phyloP scores from a whole-genome alignment of 2,797 vertebrate species.

The Scleropages formosus region DNA sequence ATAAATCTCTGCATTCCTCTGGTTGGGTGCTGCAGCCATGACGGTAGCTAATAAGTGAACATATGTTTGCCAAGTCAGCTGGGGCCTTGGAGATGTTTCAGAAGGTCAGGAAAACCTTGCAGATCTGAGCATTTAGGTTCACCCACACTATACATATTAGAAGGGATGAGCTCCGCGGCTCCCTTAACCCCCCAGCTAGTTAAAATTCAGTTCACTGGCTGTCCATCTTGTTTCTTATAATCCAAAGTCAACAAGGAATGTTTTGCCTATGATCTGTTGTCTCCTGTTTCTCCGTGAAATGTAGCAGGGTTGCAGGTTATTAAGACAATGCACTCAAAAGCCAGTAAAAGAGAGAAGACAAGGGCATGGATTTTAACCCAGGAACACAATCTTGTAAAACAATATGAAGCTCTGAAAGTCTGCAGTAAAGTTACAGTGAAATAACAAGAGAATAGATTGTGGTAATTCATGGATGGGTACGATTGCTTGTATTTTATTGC shows the following conservation, averaged over 20 bases:
- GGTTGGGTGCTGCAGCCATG: too few relatives aligned
- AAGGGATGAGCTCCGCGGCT: constrained; percentile 10
- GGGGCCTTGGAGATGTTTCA: not conserved
- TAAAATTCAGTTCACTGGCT: constrained; percentile 31
- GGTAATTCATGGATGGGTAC: too few relatives aligned
- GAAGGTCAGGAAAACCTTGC: not conserved
- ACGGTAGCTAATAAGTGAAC: not conserved
- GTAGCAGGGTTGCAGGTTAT: not conserved
- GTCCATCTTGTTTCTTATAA: constrained; percentile 2
- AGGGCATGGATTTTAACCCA: not conserved
- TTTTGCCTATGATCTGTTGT: not conserved
- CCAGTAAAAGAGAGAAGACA: not conserved
- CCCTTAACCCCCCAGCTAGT: not conserved
- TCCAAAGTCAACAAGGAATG: not conserved
- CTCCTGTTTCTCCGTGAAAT: constrained; percentile 7
- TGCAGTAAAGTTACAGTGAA: too few relatives aligned
- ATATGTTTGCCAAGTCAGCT: not conserved
- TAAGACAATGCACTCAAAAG: not conserved
- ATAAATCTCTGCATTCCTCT: too few relatives aligned
- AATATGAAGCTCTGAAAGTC: not conserved
- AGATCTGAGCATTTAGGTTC: constrained; percentile 2
- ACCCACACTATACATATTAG: not conserved
- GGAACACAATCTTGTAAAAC: not conserved
- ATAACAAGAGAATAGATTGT: too few relatives aligned
- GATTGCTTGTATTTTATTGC: too few relatives aligned